Evolutionary conservation across 2,888 invertebrate genomes (phyloP), one percentile per base, ranked within the genome.

Genomic region (Aplocera efformata): DNA sequence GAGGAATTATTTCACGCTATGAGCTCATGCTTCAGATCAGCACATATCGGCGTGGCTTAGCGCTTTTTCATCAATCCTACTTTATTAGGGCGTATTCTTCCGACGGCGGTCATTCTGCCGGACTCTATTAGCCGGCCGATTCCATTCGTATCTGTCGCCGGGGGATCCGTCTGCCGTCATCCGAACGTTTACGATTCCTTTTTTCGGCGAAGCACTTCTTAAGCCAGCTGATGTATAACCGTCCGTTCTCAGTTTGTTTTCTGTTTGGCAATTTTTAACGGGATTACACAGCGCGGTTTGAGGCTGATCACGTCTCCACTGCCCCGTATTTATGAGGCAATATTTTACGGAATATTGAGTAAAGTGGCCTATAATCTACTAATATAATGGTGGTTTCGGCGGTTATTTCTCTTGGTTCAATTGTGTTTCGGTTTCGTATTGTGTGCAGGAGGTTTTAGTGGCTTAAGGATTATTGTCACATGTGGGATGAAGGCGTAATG

Each of bases 51-150:
- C 85, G 82, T 78, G 85, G 88, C 89, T 90, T 90, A 90, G 90
- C 90, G 85, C 88, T 88, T 88, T 88, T 88, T 88, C 88, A 89
- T 89, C 88, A 89, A 89, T 89, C 88, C 88, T 86, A 82, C 83
- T 89, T 89, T 89, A 89, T 88, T 89, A 85, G 85, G 71, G 77
- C 67, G 78, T 81, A 79, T 82, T 76, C 86, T 81, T 71, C 79
- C 73, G 78, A 79, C 77, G 80, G 67, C 78, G 84, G 84, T 83
- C 85, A 85, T 85, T 86, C 85, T 77, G 86, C 63, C 78, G 73
- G 78, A 77, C 81, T 79, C 79, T 80, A 84, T 83, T 83, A 84
- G 79, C 74, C 77, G 70, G 73, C 78, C 80, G 80, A 82, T 80
- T 77, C 81, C 84, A 86, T 86, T 84, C 85, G 79, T 85, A 79